Evolutionary conservation across 2,797 vertebrate species (phyloP).

Genomic region (Paratrypauchen microcephalus): DNA sequence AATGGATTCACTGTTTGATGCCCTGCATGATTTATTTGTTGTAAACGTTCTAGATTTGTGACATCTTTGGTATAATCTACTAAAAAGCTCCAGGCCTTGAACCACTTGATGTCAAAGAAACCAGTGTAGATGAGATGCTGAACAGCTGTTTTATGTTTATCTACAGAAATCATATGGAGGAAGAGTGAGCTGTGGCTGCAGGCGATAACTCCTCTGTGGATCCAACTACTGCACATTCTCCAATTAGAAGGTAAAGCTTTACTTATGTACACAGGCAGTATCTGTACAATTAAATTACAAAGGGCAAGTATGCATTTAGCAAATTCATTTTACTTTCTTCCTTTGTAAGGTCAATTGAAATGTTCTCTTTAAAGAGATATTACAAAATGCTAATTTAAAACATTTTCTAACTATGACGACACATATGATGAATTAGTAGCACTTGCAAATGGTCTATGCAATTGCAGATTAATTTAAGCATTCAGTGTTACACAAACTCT

Average conservation of each 20-base stretch:
- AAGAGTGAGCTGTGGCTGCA: conserved; percentile 53
- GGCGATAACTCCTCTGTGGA: conserved; percentile 43
- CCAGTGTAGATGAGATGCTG: conserved; percentile 30
- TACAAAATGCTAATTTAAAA: too few relatives aligned
- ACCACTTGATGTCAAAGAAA: conserved; percentile 51
- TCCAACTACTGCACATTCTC: conserved; percentile 38
- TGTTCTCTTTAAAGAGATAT: background rate
- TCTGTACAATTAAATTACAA: conserved; percentile 4
- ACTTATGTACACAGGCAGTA: conserved; percentile 6
- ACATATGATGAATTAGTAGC: too few relatives aligned
- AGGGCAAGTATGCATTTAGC: background rate
- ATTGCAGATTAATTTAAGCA: too few relatives aligned
- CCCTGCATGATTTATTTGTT: conserved; percentile 21
- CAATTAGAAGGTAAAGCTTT: conserved; percentile 62
- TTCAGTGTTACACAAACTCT: too few relatives aligned
- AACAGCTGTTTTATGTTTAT: conserved; percentile 62
- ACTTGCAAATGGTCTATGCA: background rate
- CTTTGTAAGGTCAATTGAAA: background rate
- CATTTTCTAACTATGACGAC: too few relatives aligned
- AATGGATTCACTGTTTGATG: conserved; percentile 2
- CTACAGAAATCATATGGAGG: conserved; percentile 63
- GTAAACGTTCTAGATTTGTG: conserved; percentile 16
- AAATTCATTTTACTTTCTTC: background rate
- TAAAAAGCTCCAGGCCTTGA: conserved; percentile 33
- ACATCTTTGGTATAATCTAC: conserved; percentile 34